phyloP scores from a whole-genome alignment of 1,140 invertebrate species.

The Globodera rostochiensis region DNA sequence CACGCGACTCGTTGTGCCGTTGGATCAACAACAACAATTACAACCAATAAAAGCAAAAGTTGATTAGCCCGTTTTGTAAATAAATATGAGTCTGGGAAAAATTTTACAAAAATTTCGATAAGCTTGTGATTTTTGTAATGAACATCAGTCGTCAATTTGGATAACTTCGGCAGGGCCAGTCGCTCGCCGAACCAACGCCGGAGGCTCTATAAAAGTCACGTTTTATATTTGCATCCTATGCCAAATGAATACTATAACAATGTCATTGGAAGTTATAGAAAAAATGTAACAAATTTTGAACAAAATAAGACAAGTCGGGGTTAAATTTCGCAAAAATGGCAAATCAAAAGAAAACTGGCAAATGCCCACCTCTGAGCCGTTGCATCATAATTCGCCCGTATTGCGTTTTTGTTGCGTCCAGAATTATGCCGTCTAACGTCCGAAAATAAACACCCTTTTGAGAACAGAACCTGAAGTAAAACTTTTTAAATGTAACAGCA shows the following conservation, averaged over 20 bases:
- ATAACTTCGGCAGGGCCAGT: background rate
- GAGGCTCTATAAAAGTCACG: too few relatives aligned
- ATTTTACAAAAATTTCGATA: conserved; percentile 13
- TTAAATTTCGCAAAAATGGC: background rate
- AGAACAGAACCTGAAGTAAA: conserved; percentile 17
- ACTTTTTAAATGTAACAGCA: background rate
- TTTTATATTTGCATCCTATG: too few relatives aligned
- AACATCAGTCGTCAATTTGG: conserved; percentile 8
- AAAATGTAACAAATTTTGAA: background rate
- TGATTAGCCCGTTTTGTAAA: background rate
- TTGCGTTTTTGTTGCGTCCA: conserved; percentile 39
- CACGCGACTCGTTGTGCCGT: conserved; percentile 10
- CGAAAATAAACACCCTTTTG: conserved; percentile 26
- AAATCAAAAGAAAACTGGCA: too few relatives aligned
- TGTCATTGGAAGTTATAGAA: too few relatives aligned
- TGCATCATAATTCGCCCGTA: conserved; percentile 13
- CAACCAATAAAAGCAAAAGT: background rate
- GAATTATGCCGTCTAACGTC: conserved; percentile 31
- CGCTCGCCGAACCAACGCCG: background rate
- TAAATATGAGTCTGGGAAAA: conserved; percentile 6
- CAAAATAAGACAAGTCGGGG: background rate
- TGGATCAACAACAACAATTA: background rate
- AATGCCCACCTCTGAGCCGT: background rate
- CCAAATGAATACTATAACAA: too few relatives aligned
- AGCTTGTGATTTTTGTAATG: background rate